Evolutionary conservation across 2,797 vertebrate species (phyloP), one percentile per base, ranked within the genome.

Genomic region (Emydoidea blandingii): DNA sequence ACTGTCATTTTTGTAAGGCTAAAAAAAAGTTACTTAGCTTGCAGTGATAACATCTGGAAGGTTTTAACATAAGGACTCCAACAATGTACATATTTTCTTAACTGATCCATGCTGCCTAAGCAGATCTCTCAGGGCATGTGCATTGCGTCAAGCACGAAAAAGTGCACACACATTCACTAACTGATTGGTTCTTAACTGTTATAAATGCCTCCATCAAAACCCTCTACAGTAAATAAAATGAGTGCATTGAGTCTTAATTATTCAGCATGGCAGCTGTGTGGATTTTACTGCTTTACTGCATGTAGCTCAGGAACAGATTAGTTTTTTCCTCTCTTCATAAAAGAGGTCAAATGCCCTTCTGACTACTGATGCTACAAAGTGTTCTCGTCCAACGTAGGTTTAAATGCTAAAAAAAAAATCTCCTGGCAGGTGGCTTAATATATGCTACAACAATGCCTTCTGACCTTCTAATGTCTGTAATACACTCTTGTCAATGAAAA

Each of bases 121-220:
- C 79, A 90, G 94, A 83, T 92, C 89, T 94, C 91, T 86, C 88
- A 72, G 84, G 90, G 84, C 96, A 95, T 2, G 91, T 53, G 85
- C 8, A 5, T 0, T 3, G 88, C 79, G 93, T 93, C 53, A 88
- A 91, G 83, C 91, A 89, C 11, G 29, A 96, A 87, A 52, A 89
- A 49, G 59, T 65, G 92, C 37, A 74, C 1, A 3, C 68, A 92
- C 31, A 82, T 0, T 54, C 87, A 94, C 83, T 91, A 93, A 96
- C 92, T 95, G 92, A 94, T 91, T 94, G 93, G 84, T 90, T 94
- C 91, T 92, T 88, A 94, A 96, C 80, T 94, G 80, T 78, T 82
- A 49, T 37, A 86, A 79, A 68, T 41, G 78, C 76, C 81, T 93
- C 47, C 79, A 72, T 83, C 94, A 93, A 78, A 76, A 47, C 21